A percentile compares a stretch with the other conserved stretches of the same genome.
phyloP scores from a whole-genome alignment of 2,797 vertebrate genomes.

The Acropternis orthonyx region DNA sequence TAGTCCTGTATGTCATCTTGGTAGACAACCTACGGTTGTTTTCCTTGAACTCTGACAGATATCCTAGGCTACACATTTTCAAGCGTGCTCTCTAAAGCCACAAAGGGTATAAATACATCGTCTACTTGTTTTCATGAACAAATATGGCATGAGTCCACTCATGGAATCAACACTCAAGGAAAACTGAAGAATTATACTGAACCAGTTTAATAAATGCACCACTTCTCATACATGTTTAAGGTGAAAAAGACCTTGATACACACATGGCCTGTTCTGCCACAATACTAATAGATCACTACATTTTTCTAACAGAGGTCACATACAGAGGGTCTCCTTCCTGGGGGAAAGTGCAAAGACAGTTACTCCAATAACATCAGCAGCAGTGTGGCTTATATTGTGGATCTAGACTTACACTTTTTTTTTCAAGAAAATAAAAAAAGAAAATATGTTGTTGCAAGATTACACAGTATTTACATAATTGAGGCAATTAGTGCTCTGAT shows the following conservation, averaged over 20 bases:
- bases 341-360: background rate
- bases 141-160: background rate
- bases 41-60: background rate
- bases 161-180: background rate
- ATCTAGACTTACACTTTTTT: background rate
- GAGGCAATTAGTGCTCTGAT: constrained; percentile 22
- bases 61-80: background rate
- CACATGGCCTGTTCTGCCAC: background rate
- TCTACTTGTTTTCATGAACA: background rate
- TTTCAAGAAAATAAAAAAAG: constrained; percentile 13
- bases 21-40: background rate
- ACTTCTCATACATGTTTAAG: background rate
- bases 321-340: background rate
- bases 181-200: background rate
- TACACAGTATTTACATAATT: constrained; percentile 3
- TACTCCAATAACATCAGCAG: background rate
- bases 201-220: background rate
- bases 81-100: background rate
- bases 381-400: background rate
- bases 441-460: background rate
- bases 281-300: background rate
- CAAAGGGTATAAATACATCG: background rate
- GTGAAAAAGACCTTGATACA: background rate
- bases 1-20: fast-evolving
- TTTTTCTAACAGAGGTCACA: background rate